Base-by-base conservation (phyloP, 2,888 invertebrate genomes). In the Heliothis peltigera region DNA sequence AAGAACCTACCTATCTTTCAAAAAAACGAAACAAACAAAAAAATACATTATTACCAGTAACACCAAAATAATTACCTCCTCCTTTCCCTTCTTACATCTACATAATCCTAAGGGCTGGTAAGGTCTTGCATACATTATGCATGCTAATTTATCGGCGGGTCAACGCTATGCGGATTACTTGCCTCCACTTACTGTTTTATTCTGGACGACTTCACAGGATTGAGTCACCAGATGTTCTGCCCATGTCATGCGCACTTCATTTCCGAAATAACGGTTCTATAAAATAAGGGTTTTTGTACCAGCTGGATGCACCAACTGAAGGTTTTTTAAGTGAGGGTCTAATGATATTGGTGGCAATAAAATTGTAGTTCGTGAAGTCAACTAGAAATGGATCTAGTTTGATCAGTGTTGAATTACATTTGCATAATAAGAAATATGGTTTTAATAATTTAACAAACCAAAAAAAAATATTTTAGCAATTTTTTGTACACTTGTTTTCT, bases 61-160 rank as follows among this genome's bases (percentile, higher is more conserved):
- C 28, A 8, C 10, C 46, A 25, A 53, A 43, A 75, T 64, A 64
- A 75, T 3, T 75, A 54, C 69, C 73, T 71, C 42, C 56, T 15
- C 74, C 74, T 35, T 56, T 18, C 5, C 6, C 7, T 21, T 46
- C 7, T 1, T 49, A 62, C 35, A 17, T 62, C 57, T 22, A 51
- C 47, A 53, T 71, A 70, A 72, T 72, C 74, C 75, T 73, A 74
- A 81, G 81, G 79, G 78, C 72, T 68, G 64, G 77, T 77, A 77
- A 83, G 83, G 80, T 76, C 70, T 85, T 85, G 89, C 89, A 89
- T 89, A 88, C 81, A 89, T 89, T 89, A 89, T 86, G 85, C 77
- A 89, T 89, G 89, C 81, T 89, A 89, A 89, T 89, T 86, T 86
- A 85, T 86, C 79, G 87, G 73, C 83, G 81, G 87, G 87, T 84